Conservation (phyloP, 2,797 vertebrate genomes). For the Melanotaenia pygmaea region DNA sequence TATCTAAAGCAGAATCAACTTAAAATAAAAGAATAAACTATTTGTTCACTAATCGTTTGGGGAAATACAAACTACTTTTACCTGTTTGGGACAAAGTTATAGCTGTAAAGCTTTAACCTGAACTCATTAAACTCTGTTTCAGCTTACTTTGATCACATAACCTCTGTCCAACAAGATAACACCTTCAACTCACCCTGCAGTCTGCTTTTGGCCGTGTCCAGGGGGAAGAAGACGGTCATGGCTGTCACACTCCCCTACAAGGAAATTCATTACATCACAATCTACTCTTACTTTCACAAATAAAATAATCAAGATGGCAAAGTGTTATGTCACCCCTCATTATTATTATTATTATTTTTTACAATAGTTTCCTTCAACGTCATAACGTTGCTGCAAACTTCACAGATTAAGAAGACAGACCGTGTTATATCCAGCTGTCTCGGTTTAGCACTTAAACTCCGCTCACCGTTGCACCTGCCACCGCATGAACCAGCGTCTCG, state of each 20-base stretch:
- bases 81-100: not conserved
- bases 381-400: not conserved
- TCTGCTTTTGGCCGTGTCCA: constrained; percentile 87
- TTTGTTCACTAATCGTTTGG: too few relatives aligned
- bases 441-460: not conserved
- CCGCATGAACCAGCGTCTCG: constrained; percentile 85
- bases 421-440: not conserved
- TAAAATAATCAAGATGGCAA: not conserved
- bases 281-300: not conserved
- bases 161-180: constrained; percentile 30
- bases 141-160: constrained; percentile 18
- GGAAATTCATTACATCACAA: constrained; percentile 4
- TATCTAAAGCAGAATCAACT: not conserved
- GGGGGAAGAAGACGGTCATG: constrained; percentile 85
- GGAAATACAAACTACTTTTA: not conserved
- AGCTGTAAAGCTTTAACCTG: not conserved
- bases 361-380: not conserved
- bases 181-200: constrained; percentile 81
- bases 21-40: not conserved
- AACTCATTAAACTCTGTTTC: not conserved
- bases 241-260: constrained; percentile 84
- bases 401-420: not conserved
- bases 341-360: not conserved
- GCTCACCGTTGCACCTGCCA: constrained; percentile 85
- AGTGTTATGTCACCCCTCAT: not conserved